Evolutionary conservation across 2,888 invertebrate genomes (phyloP).

Genomic region (Brassicogethes aeneus): DNA sequence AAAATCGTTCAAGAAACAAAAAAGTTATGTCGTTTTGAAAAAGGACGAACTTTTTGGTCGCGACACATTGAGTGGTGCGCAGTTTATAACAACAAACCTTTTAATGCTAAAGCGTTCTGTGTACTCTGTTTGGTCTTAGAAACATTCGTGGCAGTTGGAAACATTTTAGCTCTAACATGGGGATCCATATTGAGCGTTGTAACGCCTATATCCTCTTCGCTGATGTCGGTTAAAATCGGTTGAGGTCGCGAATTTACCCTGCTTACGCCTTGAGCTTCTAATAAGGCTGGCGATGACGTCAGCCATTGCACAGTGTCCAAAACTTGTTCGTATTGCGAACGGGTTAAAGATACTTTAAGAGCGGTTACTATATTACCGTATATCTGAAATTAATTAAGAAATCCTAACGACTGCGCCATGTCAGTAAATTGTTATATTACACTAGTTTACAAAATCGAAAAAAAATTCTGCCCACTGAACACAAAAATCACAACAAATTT

Average conservation of each 20-base stretch:
- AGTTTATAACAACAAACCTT: constrained; percentile 41
- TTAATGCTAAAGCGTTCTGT: constrained; percentile 12
- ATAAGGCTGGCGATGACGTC: constrained; percentile 31
- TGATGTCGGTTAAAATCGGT: constrained; percentile 33
- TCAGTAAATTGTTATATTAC: constrained; percentile 1
- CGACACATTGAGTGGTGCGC: no score
- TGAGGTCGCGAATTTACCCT: constrained; percentile 19
- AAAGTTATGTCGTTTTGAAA: no score
- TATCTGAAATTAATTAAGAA: constrained; percentile 52
- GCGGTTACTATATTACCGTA: constrained; percentile 74
- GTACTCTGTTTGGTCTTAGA: background rate
- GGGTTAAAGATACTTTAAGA: constrained; percentile 75
- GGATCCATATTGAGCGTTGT: constrained; percentile 53
- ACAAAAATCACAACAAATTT: no score
- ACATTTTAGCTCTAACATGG: constrained; percentile 50
- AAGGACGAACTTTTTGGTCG: no score
- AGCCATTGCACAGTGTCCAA: constrained; percentile 56
- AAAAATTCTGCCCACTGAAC: no score
- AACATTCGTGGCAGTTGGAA: constrained; percentile 25
- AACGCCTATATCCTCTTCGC: constrained; percentile 42
- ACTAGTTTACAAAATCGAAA: no score
- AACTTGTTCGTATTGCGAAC: constrained; percentile 84
- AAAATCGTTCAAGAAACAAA: no score
- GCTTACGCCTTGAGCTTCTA: constrained; percentile 32
- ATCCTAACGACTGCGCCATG: no score